Base-by-base conservation (phyloP, 92 coral and sea anemone genomes). In the Palythoa grandiflora region DNA sequence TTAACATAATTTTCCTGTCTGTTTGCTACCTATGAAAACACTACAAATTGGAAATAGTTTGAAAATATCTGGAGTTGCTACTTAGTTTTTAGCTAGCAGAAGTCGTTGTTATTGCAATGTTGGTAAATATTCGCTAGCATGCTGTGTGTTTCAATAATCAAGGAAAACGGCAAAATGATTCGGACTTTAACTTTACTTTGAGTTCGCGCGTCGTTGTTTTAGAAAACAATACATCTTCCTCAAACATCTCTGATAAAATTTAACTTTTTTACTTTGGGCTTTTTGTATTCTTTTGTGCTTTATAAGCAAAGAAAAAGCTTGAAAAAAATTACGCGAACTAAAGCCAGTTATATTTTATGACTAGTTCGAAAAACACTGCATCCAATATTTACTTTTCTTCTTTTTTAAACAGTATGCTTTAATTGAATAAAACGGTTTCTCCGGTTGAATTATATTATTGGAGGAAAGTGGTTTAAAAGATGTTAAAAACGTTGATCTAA, bases 181-280 rank as follows among this genome's bases (percentile, higher is more conserved):
- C 37, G 47, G 28, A 38, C 9, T 70, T 70, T 70, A 35, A 7
- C 55, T 75, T 75, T 37, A 51, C 19, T 65, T 59, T 80, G 5
- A 21, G 61, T 38, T 47, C 47, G 75, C 39, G 55, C 74, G 63
- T 68, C 76, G n/a, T 71, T 66, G 75, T 48, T 54, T 60, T 71
- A 81, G 19, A 54, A 81, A 68, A 81, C 86, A 81, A 81, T 81
- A 48, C 59, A 44, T 9, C 75, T 21, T 60, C 65, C 17, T 79
- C 75, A 81, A 65, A 63, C 63, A 51, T 35, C 75, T 20, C 21
- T 68, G 75, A 68, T 81, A 71, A 74, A 81, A 68, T 48, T 81
- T 80, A 60, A 37, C 61, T 17, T 21, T 47, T 80, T 80, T 79
- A 57, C 53, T 60, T 79, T 79, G 52, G 60, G 5, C 4, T 47